Conservation (phyloP, 2,797 vertebrate genomes). For the Odontamblyopus lacepedii region DNA sequence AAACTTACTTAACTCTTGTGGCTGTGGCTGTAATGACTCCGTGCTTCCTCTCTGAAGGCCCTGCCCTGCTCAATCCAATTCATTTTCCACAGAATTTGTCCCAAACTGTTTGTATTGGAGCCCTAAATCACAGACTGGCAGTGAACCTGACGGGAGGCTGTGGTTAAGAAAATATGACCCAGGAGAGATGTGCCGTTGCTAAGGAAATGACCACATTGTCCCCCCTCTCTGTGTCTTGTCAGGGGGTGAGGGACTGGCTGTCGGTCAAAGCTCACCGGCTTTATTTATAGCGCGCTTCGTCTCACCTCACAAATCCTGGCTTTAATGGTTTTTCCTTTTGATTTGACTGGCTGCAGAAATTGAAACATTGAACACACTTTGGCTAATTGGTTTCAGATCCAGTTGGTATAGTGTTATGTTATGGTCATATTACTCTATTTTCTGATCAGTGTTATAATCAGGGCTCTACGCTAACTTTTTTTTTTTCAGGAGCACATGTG, state of each 20-base stretch:
- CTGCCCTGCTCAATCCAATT: conserved; percentile 66
- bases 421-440: too few species aligned
- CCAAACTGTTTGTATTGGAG: conserved; percentile 79
- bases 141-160: conserved; percentile 71
- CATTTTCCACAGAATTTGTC: conserved; percentile 67
- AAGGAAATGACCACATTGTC: conserved; percentile 79
- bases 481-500: too few species aligned
- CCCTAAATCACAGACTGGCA: conserved; percentile 78
- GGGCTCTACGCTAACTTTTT: too few species aligned
- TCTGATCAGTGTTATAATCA: too few species aligned
- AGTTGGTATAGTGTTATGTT: too few species aligned
- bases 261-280: conserved; percentile 59
- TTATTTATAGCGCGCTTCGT: conserved; percentile 69
- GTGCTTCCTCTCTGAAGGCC: conserved; percentile 62
- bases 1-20: conserved; percentile 64
- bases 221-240: conserved; percentile 56
- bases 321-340: conserved; percentile 74
- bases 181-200: conserved; percentile 70
- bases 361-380: too few species aligned
- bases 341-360: conserved; percentile 58
- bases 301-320: conserved; percentile 53
- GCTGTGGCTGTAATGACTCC: conserved; percentile 63
- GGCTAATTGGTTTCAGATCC: too few species aligned
- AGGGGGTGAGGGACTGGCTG: conserved; percentile 65
- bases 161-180: conserved; percentile 83